Evolutionary conservation across 2,888 invertebrate genomes (phyloP).

Genomic region (Pammene aurita): DNA sequence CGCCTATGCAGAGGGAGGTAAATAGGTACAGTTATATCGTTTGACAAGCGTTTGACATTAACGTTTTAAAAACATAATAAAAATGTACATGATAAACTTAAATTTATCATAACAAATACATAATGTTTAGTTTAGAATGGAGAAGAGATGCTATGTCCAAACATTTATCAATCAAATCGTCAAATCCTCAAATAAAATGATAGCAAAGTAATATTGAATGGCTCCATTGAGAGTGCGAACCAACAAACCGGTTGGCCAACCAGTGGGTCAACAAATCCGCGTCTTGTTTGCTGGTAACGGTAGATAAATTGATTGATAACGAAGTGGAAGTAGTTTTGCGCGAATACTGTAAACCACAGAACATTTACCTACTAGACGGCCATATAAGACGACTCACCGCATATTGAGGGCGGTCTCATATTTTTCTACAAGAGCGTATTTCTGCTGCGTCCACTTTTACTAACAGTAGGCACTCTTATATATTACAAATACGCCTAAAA

Average conservation of each 20-base stretch:
- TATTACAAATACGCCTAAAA: too few species aligned
- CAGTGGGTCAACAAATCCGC: slow-evolving; percentile 70
- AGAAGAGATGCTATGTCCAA: background rate
- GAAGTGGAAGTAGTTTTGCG: slow-evolving; percentile 67
- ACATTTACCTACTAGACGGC: background rate
- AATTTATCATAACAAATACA: background rate
- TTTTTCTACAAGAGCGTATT: too few species aligned
- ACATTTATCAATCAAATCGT: slow-evolving; percentile 26
- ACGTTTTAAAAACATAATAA: too few species aligned
- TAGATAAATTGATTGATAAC: slow-evolving; percentile 81
- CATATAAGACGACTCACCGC: background rate
- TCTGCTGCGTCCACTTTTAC: too few species aligned
- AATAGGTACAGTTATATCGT: too few species aligned
- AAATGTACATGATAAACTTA: background rate
- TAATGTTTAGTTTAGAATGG: too few species aligned
- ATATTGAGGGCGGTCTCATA: background rate
- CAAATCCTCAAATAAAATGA: slow-evolving; percentile 41
- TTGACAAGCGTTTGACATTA: too few species aligned
- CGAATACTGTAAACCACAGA: slow-evolving; percentile 68
- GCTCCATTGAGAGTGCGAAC: slow-evolving; percentile 58
- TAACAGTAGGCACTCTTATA: too few species aligned
- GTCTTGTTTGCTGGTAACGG: slow-evolving; percentile 62
- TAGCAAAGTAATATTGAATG: slow-evolving; percentile 57
- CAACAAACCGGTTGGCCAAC: slow-evolving; percentile 64
- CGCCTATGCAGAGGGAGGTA: too few species aligned